These are phyloP conservation scores for Bombyx mori DNA, from an alignment of 1,140 invertebrate genomes.

Conservation along the genomic window DNA sequence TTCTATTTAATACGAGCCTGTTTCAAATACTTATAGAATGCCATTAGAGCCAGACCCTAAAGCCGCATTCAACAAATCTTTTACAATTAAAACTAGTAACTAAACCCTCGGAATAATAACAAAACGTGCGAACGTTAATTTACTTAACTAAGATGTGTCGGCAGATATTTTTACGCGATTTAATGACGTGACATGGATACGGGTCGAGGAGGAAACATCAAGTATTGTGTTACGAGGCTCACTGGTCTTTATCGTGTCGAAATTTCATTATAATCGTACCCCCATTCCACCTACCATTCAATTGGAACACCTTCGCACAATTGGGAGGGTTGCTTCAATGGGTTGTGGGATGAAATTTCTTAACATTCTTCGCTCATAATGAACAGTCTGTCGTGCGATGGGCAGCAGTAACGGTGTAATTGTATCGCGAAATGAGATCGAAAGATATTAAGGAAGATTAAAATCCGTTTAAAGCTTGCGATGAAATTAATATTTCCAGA, in stretches of 20 bases:
- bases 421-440: constrained; percentile 58
- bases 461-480: constrained; percentile 58
- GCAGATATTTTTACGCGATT: constrained; percentile 62
- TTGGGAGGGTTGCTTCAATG: constrained; percentile 65
- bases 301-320: constrained; percentile 68
- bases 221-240: constrained; percentile 65
- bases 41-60: no score
- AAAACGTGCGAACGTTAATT: constrained; percentile 31
- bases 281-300: constrained; percentile 62
- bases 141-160: constrained; percentile 57
- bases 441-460: constrained; percentile 62
- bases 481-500: constrained; percentile 22
- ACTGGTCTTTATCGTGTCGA: constrained; percentile 63
- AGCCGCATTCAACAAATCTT: background rate
- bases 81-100: constrained; percentile 18
- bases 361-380: constrained; percentile 66
- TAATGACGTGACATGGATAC: constrained; percentile 66
- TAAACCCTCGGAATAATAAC: constrained; percentile 5
- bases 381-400: constrained; percentile 61
- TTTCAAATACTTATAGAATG: no score
- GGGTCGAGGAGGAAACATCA: constrained; percentile 61
- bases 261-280: constrained; percentile 68
- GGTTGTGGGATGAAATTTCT: constrained; percentile 69
- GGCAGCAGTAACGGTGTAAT: constrained; percentile 65
- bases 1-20: no score